Base-by-base conservation (phyloP, 2,797 vertebrate species). In the Channa striata region DNA sequence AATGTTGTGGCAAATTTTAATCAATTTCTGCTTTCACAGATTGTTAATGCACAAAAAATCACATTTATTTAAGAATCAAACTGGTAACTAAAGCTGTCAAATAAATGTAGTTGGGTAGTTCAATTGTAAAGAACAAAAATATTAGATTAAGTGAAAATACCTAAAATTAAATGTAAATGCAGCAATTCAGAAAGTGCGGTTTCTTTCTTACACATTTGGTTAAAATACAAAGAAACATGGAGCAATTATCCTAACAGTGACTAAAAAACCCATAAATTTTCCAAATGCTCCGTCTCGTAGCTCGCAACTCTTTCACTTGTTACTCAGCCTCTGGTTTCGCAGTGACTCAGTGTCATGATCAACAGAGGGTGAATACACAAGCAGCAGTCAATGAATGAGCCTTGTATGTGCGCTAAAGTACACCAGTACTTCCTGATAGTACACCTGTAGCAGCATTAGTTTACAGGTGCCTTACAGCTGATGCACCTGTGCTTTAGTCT, bases 291-390 rank as follows among this genome's bases (percentile, higher is more conserved):
- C 40, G 20, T 59, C 69, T 59, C 39, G 57, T n/a, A n/a, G n/a
- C n/a, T n/a, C n/a, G n/a, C n/a, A 79, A 79, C 52, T 71, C 63
- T 80, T 59, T 52, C n/a, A 57, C 62, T 78, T 65, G 11, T 48
- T 50, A 46, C n/a, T 72, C 58, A 49, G 64, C 73, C 49, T 12
- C 52, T 66, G 69, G 63, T 70, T 23, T 68, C 46, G 52, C 60
- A 54, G 19, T 81, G 54, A 19, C 20, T 68, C 17, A 25, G 74
- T 72, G 80, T 47, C 78, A 72, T 79, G 74, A 89, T 79, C 51
- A 61, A 34, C 54, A 23, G 42, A 59, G 70, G 49, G 47, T 77
- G 65, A 20, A 63, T 34, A 66, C 59, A 81, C 49, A n/a, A 52
- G 43, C 59, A 59, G 56, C 58, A 69, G 68, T 78, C 72, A 68